Percentiles rank a stretch among this genome's conserved stretches.
Evolutionary conservation across 92 coral and sea anemone species (phyloP).

Genomic region (Epizoanthus stellaris): DNA sequence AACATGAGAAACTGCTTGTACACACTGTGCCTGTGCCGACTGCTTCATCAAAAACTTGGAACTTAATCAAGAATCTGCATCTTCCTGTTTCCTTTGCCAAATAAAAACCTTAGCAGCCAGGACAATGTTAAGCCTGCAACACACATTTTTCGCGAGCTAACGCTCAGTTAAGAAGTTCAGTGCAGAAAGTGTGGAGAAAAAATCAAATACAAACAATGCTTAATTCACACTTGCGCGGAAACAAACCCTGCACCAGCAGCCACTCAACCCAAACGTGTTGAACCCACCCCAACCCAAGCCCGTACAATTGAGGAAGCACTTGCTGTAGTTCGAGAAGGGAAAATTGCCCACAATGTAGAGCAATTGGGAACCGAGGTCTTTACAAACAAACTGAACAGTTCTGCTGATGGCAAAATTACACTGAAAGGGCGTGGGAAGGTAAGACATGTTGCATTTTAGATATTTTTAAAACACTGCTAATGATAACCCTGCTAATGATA

Average conservation of each 20-base stretch:
- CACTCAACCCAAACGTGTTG: neutral
- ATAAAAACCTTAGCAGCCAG: neutral
- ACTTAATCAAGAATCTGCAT: neutral
- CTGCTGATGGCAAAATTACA: conserved; percentile 9
- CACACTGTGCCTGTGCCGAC: conserved; percentile 26
- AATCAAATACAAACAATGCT: conserved; percentile 21
- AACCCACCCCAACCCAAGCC: neutral
- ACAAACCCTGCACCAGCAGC: neutral
- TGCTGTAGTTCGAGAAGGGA: conserved; percentile 19
- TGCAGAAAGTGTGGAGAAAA: conserved; percentile 17
- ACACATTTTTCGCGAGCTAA: conserved; percentile 22
- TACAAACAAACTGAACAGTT: conserved; percentile 13
- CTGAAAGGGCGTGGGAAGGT: conserved; percentile 32
- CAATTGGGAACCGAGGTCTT: conserved; percentile 24
- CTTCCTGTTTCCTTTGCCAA: conserved; percentile 21
- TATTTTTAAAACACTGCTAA: neutral
- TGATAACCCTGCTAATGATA: no score
- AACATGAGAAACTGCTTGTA: conserved; percentile 12
- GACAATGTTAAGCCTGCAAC: conserved; percentile 22
- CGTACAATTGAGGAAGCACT: conserved; percentile 33
- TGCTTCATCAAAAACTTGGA: conserved; percentile 33
- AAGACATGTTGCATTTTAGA: neutral
- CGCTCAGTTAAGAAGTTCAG: conserved; percentile 15
- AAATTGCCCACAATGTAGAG: conserved; percentile 13
- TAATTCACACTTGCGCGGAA: conserved; percentile 19